These are phyloP conservation scores for Tipula vernalis DNA, from an alignment of 2,888 invertebrate species.

Conservation along the genomic window DNA sequence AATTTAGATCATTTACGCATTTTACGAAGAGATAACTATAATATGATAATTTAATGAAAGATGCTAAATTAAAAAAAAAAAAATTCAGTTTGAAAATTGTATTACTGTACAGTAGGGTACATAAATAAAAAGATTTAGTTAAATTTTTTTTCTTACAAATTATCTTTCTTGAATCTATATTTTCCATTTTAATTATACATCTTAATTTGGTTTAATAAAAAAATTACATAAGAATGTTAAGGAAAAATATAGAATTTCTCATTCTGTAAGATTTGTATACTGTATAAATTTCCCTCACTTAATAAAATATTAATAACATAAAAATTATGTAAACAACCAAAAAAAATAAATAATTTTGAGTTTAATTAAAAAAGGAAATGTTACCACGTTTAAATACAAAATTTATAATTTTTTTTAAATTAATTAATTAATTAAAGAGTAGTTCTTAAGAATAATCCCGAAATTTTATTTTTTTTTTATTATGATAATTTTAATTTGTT, in stretches of 20 bases:
- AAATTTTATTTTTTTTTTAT: not conserved
- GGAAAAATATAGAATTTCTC: not conserved
- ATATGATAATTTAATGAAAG: not conserved
- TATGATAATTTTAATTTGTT: not conserved
- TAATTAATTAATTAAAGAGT: not conserved
- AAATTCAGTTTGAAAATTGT: not conserved
- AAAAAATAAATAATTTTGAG: not conserved
- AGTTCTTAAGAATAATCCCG: not conserved
- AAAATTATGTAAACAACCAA: not conserved
- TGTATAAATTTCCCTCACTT: not conserved
- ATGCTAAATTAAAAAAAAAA: not conserved
- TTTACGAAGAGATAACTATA: not conserved
- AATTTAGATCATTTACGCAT: not conserved
- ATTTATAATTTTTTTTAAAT: not conserved
- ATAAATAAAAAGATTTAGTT: not conserved
- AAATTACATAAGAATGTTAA: not conserved
- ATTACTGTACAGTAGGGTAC: not conserved
- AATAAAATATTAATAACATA: not conserved
- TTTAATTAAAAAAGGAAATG: not conserved
- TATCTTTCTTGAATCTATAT: not conserved
- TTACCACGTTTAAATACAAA: not conserved
- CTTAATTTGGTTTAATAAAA: not conserved
- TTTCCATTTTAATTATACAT: not conserved
- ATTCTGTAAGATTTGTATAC: not conserved
- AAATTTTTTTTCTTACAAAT: not conserved